phyloP scores from a whole-genome alignment of 2,888 invertebrate genomes.

The Lasioglossum figueresi region DNA sequence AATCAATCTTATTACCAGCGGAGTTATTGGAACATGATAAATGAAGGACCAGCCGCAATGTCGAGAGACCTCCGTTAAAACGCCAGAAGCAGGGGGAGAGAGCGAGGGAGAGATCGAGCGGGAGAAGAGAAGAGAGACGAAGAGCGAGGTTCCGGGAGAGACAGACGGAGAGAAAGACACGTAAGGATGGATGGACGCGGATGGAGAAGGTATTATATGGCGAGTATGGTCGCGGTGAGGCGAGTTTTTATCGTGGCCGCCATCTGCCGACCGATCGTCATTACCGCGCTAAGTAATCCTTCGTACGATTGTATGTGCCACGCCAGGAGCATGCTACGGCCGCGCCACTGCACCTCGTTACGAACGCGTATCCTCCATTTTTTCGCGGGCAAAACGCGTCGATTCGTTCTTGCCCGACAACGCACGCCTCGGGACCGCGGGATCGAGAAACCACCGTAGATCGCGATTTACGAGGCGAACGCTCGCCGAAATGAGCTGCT shows the following conservation, averaged over 20 bases:
- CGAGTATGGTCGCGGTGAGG: conserved; percentile 73
- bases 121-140: not conserved
- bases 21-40: conserved; percentile 54
- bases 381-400: conserved; percentile 54
- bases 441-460: conserved; percentile 13
- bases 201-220: conserved; percentile 77
- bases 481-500: conserved; percentile 33
- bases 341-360: conserved; percentile 65
- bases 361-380: conserved; percentile 53
- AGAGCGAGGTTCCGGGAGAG: not conserved
- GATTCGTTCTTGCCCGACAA: conserved; percentile 29
- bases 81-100: conserved; percentile 15
- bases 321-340: conserved; percentile 50
- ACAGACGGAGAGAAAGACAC: conserved; percentile 48
- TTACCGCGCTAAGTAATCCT: conserved; percentile 82
- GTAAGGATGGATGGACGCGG: conserved; percentile 68
- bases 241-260: conserved; percentile 82
- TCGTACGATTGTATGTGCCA: conserved; percentile 66
- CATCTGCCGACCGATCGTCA: conserved; percentile 82
- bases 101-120: not conserved
- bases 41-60: conserved; percentile 40
- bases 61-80: conserved; percentile 19
- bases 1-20: conserved; percentile 48
- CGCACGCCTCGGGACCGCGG: conserved; percentile 1
- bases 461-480: conserved; percentile 32